Evolutionary conservation across 2,113 vertebrate species (phyloP).

Genomic region (Guaruba guarouba): DNA sequence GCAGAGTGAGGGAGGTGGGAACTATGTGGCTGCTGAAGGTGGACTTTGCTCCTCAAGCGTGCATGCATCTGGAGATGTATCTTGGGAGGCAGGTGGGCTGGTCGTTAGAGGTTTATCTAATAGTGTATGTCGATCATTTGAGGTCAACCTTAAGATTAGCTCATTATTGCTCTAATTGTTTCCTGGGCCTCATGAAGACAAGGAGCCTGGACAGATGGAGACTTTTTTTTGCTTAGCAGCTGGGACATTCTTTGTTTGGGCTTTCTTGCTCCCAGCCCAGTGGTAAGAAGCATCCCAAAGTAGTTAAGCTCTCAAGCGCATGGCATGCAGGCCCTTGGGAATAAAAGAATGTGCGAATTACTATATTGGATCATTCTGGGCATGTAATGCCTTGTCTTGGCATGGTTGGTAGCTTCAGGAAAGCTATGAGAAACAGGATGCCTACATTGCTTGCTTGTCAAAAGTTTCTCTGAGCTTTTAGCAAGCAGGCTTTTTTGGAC

Average conservation of each 20-base stretch:
- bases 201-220: neutral
- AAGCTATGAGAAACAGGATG: neutral
- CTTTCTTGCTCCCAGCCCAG: neutral
- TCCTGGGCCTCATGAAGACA: neutral
- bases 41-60: neutral
- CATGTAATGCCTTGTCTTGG: neutral
- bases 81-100: neutral
- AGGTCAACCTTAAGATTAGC: neutral
- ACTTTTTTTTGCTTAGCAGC: neutral
- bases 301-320: neutral
- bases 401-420: neutral
- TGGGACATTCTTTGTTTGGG: neutral
- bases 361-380: neutral
- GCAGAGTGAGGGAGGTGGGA: neutral
- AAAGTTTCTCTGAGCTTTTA: neutral
- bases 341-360: neutral
- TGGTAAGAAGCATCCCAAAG: neutral
- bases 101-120: neutral
- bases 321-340: neutral
- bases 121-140: neutral
- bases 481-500: neutral
- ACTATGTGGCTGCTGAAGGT: neutral
- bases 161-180: neutral
- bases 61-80: neutral
- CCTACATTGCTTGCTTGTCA: neutral